Conservation (phyloP, 2,113 vertebrate species). For the Oxygymnocypris stewartii region DNA sequence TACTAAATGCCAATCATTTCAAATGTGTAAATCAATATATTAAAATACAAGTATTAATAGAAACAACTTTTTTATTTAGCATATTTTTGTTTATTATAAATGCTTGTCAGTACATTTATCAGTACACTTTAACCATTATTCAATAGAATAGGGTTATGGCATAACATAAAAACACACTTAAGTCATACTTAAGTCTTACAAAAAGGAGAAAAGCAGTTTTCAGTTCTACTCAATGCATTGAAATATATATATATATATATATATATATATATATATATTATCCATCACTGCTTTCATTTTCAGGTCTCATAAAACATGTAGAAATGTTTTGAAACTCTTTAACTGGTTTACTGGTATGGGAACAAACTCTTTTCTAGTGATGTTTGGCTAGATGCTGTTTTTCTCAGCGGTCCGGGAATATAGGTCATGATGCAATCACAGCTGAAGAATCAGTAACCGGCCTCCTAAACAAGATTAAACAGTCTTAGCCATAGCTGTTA, state of each 20-base stretch:
- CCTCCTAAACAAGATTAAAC: slow-evolving; percentile 23
- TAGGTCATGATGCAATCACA: slow-evolving; percentile 34
- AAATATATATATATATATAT: too few relatives aligned
- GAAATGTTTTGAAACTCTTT: neutral
- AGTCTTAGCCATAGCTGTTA: neutral
- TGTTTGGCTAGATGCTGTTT: slow-evolving; percentile 13
- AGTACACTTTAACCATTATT: neutral
- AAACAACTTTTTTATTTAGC: neutral
- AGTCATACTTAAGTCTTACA: too few relatives aligned
- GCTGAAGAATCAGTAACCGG: slow-evolving; percentile 21
- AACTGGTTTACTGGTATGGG: neutral
- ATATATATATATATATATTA: too few relatives aligned
- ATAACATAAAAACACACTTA: too few relatives aligned
- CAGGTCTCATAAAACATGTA: neutral
- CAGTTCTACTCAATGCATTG: too few relatives aligned
- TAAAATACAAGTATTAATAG: too few relatives aligned
- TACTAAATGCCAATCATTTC: neutral
- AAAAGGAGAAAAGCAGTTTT: too few relatives aligned
- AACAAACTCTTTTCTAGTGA: neutral
- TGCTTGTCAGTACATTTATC: neutral
- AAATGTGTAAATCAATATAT: neutral
- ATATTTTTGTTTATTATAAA: neutral
- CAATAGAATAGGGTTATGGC: too few relatives aligned
- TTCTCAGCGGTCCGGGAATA: slow-evolving; percentile 16
- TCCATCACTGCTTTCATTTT: neutral